phyloP scores from a whole-genome alignment of 2,888 invertebrate species.

The Neoitamus cyanurus region DNA sequence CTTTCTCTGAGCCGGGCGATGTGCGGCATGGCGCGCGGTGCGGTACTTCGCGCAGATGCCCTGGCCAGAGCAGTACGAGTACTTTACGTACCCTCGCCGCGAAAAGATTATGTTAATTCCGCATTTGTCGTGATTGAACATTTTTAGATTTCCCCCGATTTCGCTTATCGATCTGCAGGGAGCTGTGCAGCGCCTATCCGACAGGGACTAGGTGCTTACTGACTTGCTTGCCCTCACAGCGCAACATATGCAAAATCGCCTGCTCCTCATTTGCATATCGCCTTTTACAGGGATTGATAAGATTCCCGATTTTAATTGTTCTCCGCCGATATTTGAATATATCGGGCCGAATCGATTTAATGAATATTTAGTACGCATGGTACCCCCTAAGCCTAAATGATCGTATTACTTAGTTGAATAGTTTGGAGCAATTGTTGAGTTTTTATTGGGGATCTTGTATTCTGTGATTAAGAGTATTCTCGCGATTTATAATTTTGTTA shows the following conservation, averaged over 20 bases:
- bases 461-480: too few relatives aligned
- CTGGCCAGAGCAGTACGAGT: background rate
- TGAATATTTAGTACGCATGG: conserved; percentile 25
- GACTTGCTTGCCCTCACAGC: conserved; percentile 20
- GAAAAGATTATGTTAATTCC: conserved; percentile 37
- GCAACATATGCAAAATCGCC: conserved; percentile 30
- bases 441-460: too few relatives aligned
- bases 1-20: background rate
- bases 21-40: background rate
- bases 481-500: too few relatives aligned
- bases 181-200: conserved; percentile 1
- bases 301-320: conserved; percentile 30
- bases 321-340: conserved; percentile 4
- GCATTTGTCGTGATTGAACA: conserved; percentile 45
- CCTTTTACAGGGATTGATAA: conserved; percentile 22
- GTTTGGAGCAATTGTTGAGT: background rate
- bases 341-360: conserved; percentile 8
- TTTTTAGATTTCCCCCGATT: conserved; percentile 37
- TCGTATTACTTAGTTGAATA: background rate
- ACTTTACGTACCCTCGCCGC: background rate
- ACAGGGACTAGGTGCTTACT: conserved; percentile 1
- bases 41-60: background rate
- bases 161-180: conserved; percentile 27
- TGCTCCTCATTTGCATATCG: conserved; percentile 23
- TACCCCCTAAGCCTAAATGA: background rate